Percentiles rank a stretch among this genome's conserved stretches.
These are phyloP conservation scores for Acromyrmex charruanus DNA, from an alignment of 1,140 invertebrate species.

Conservation along the genomic window DNA sequence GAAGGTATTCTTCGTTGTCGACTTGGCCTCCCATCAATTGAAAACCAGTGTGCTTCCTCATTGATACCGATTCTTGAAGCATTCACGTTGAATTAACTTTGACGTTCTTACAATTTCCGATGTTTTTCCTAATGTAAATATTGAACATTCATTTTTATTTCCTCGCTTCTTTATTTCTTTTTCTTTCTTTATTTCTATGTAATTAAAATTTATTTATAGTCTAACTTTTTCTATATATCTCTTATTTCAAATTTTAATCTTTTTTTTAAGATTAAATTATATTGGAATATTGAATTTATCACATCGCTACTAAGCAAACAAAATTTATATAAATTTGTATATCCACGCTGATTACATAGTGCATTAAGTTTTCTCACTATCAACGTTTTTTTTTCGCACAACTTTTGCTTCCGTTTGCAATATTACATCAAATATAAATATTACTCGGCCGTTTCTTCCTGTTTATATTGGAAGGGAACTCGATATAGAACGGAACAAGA, in stretches of 20 bases:
- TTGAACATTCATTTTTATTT: background rate
- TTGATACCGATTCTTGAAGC: constrained; percentile 25
- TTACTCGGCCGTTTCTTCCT: constrained; percentile 44
- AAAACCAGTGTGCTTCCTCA: constrained; percentile 48
- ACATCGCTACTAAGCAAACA: background rate
- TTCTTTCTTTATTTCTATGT: background rate
- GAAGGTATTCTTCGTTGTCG: constrained; percentile 73
- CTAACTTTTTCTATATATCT: background rate
- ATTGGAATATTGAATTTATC: background rate
- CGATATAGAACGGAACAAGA: constrained; percentile 49
- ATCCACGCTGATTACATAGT: background rate
- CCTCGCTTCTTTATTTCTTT: background rate
- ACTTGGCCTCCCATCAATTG: constrained; percentile 63
- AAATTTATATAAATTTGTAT: background rate
- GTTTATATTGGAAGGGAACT: constrained; percentile 44
- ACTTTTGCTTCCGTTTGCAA: constrained; percentile 31
- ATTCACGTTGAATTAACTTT: constrained; percentile 24
- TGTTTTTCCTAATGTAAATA: background rate
- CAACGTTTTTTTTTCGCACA: constrained; percentile 7
- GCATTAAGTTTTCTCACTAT: background rate
- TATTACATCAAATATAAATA: constrained; percentile 56
- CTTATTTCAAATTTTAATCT: background rate
- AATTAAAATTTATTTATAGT: background rate
- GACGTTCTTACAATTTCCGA: constrained; percentile 15
- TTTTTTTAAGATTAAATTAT: background rate